Evolutionary conservation across 2,113 vertebrate genomes (phyloP).

Genomic region (Otus sunia): DNA sequence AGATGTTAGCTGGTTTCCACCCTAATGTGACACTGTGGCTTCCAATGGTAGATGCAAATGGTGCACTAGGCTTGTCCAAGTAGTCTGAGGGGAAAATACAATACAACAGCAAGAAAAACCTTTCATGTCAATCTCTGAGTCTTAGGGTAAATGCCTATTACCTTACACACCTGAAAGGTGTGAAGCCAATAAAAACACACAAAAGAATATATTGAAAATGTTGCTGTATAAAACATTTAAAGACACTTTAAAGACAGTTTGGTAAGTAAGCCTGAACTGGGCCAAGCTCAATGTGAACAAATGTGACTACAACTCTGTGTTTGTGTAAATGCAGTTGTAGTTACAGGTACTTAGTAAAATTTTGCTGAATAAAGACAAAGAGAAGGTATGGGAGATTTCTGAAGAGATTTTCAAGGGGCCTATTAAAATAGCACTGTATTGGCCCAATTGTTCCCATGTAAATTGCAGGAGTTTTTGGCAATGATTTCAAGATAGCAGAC

Average conservation of each 20-base stretch:
- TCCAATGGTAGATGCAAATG: slow-evolving; percentile 73
- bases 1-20: slow-evolving; percentile 73
- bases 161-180: background rate
- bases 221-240: background rate
- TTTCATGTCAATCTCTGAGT: background rate
- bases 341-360: background rate
- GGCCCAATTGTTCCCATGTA: background rate
- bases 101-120: background rate
- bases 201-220: background rate
- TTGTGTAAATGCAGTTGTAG: background rate
- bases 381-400: background rate
- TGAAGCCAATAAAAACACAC: background rate
- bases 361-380: background rate
- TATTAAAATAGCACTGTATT: background rate
- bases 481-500: background rate
- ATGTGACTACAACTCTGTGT: background rate
- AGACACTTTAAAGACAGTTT: background rate
- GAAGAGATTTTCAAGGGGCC: background rate
- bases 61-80: slow-evolving; percentile 47
- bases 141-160: background rate
- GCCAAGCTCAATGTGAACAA: background rate
- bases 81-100: slow-evolving; percentile 49
- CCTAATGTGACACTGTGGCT: slow-evolving; percentile 65
- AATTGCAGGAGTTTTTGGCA: background rate
- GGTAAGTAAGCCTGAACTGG: background rate